Percentiles rank a stretch among this genome's conserved stretches.
These are phyloP conservation scores for Apaloderma vittatum DNA, from an alignment of 2,113 vertebrate genomes.

Conservation along the genomic window DNA sequence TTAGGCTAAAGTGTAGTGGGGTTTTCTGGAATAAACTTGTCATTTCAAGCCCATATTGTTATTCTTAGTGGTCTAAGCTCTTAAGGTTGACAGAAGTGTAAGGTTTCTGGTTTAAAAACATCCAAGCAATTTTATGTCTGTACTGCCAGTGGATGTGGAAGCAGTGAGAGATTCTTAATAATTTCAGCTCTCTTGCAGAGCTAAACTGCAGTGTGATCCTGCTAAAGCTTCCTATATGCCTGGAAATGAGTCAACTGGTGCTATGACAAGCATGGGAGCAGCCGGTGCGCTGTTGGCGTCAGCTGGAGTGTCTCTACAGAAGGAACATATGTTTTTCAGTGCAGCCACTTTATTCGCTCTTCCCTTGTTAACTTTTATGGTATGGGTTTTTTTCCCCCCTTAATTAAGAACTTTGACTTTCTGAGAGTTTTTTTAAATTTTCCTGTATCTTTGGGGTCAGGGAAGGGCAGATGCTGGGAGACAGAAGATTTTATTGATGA, in stretches of 20 bases:
- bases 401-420: slow-evolving; percentile 65
- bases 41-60: not conserved
- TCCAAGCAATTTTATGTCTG: not conserved
- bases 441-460: not conserved
- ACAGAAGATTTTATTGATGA: slow-evolving; percentile 25
- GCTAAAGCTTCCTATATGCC: not conserved
- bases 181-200: not conserved
- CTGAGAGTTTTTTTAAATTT: slow-evolving; percentile 9
- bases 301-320: slow-evolving; percentile 29
- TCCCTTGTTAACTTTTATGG: slow-evolving; percentile 44
- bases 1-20: not conserved
- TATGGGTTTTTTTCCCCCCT: not conserved
- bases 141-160: not conserved
- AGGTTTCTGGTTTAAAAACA: not conserved
- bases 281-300: slow-evolving; percentile 15
- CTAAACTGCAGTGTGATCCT: not conserved
- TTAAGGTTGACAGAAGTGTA: not conserved
- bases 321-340: slow-evolving; percentile 37
- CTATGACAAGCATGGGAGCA: slow-evolving; percentile 25
- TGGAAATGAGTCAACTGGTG: slow-evolving; percentile 28
- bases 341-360: slow-evolving; percentile 26
- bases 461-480: slow-evolving; percentile 30
- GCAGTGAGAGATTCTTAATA: not conserved
- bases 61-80: not conserved
- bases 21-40: not conserved